These are phyloP conservation scores for Micromys minutus DNA, from an alignment of 2,113 vertebrate genomes.

Conservation along the genomic window DNA sequence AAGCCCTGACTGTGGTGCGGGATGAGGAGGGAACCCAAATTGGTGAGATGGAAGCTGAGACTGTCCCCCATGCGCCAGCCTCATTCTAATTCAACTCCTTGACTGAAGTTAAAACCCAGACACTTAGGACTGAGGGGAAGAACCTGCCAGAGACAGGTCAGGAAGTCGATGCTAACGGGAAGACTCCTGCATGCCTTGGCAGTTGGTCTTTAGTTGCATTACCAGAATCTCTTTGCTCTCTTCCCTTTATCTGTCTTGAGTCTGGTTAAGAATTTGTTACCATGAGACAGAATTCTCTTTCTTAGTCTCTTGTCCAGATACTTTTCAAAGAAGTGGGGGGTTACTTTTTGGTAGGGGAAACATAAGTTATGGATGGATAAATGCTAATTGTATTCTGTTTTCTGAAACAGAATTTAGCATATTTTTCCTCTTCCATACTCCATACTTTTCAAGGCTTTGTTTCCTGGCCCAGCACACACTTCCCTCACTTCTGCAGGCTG, in stretches of 20 bases:
- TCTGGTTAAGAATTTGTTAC: conserved; percentile 47
- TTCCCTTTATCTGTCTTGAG: conserved; percentile 6
- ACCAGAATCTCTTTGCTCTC: neutral
- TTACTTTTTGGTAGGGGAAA: neutral
- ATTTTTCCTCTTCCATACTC: neutral
- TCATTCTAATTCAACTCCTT: neutral
- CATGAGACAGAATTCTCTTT: neutral
- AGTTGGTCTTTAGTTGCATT: neutral
- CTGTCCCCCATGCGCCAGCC: neutral
- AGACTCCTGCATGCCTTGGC: neutral
- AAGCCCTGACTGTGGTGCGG: conserved; percentile 88
- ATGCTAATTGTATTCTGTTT: conserved; percentile 17
- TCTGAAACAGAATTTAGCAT: neutral
- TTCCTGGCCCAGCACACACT: neutral
- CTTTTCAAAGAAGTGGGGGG: neutral
- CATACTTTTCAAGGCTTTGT: conserved; percentile 43
- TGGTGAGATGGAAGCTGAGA: conserved; percentile 8
- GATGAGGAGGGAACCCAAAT: neutral
- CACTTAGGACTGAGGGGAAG: neutral
- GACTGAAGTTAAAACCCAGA: conserved; percentile 7
- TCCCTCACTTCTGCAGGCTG: neutral
- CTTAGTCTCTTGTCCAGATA: conserved; percentile 2
- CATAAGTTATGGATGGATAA: conserved; percentile 13
- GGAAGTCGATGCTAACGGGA: neutral
- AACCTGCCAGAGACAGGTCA: neutral